These are phyloP conservation scores for Ctena decussata DNA, from an alignment of 2,888 invertebrate genomes.

Conservation along the genomic window DNA sequence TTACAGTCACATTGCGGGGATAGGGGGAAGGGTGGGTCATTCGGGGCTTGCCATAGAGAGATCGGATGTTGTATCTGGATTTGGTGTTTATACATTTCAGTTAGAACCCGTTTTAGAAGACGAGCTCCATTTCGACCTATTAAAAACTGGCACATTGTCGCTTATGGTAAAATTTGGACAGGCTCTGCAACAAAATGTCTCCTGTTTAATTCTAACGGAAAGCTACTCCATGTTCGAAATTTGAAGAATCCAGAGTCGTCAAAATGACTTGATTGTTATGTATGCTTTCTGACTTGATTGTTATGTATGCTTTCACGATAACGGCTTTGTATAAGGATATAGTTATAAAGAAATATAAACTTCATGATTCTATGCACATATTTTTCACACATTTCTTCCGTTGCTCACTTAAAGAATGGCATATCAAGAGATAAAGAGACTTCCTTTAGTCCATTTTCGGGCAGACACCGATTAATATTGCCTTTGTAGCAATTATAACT, in stretches of 20 bases:
- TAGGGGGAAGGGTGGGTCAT: background rate
- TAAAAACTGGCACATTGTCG: background rate
- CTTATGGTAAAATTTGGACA: background rate
- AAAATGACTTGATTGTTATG: background rate
- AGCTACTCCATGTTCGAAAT: background rate
- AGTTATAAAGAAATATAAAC: too few species aligned
- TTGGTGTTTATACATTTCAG: background rate
- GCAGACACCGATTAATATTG: too few species aligned
- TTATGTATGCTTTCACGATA: too few species aligned
- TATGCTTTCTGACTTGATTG: too few species aligned
- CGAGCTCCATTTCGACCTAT: background rate
- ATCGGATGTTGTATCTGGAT: background rate
- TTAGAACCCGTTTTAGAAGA: constrained; percentile 2
- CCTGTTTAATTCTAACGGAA: background rate
- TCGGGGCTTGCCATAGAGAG: background rate
- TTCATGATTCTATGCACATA: too few species aligned
- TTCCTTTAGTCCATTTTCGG: too few species aligned
- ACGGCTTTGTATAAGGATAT: too few species aligned
- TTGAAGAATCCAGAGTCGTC: background rate
- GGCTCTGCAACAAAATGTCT: background rate
- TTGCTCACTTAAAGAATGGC: too few species aligned
- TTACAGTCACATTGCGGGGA: background rate
- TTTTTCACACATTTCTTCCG: too few species aligned
- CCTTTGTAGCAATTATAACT: too few species aligned
- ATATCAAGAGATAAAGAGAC: too few species aligned